Conservation (phyloP, 1,140 invertebrate species). For the Myzus persicae region DNA sequence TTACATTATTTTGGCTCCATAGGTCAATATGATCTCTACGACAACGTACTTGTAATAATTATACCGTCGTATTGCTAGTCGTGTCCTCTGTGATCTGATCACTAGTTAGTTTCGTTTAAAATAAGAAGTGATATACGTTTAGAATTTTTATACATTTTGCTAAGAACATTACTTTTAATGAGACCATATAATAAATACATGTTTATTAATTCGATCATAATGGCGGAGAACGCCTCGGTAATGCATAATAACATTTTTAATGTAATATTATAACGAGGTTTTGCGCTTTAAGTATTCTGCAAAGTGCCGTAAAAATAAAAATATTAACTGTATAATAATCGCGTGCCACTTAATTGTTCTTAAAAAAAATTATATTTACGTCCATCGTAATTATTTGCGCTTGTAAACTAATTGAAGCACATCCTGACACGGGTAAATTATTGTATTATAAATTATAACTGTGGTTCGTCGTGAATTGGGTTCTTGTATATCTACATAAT, state of each 20-base stretch:
- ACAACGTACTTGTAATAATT: neutral
- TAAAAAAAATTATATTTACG: neutral
- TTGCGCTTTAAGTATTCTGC: neutral
- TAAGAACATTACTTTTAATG: neutral
- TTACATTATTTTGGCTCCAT: too few species aligned
- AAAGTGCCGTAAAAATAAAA: neutral
- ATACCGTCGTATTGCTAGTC: neutral
- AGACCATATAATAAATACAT: neutral
- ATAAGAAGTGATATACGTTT: neutral
- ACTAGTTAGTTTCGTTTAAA: neutral
- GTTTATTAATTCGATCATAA: neutral
- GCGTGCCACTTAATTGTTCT: neutral
- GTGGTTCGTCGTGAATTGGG: neutral
- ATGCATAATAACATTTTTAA: neutral
- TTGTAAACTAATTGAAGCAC: constrained; percentile 17
- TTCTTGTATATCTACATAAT: neutral
- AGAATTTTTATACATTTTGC: neutral
- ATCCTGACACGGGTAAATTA: neutral
- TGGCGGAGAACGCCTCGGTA: neutral
- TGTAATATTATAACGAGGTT: constrained; percentile 9
- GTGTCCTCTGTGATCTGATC: neutral
- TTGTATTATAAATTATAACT: neutral
- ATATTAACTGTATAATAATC: neutral
- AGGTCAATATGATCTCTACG: too few species aligned
- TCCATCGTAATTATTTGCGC: neutral